Base-by-base conservation (phyloP, 2,797 vertebrate species). In the Brachyrhaphis roseni region DNA sequence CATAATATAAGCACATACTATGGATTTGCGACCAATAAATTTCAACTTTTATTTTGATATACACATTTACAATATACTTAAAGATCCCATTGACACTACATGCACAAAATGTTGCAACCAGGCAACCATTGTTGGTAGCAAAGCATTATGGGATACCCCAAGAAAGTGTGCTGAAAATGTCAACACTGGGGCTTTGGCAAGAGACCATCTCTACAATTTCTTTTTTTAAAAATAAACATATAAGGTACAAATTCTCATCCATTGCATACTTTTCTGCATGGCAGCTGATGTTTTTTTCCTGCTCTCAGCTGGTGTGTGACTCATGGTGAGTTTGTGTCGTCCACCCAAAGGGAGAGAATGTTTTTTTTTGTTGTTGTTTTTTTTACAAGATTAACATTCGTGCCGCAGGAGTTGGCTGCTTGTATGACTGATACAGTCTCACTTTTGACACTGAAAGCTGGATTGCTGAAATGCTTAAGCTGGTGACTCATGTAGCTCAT, bases 91-190 rank as follows among this genome's bases (percentile, higher is more conserved):
- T 4, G 10, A 74, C 74, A 41, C 79, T 74, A 62, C 81, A 82
- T 68, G 81, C 84, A 74, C 81, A 68, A 89, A 80, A 93, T 81
- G 91, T 94, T 88, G 96, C 96, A 95, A 93, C 96, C 93, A 95
- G 87, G 95, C 95, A 93, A 96, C 92, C 90, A 79, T 82, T 82
- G 83, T 82, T 82, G 89, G 90, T 92, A 93, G 91, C 90, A 87
- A 84, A 90, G 94, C 92, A 95, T 95, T 92, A 89, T 95, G 95
- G 95, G 96, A 95, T 94, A 94, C 92, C 92, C 92, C 81, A 80
- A 91, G 93, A 93, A 94, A 93, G 91, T 91, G 94, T 89, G 90
- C 93, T 93, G 92, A 92, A 84, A 91, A 94, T 92, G 93, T 93
- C 91, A 94, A 93, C 85, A 88, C 72, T 77, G 83, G 85, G 86